Evolutionary conservation across 2,888 invertebrate species (phyloP), one percentile per base, ranked within the genome.

Genomic region (Ophioninae sp.): DNA sequence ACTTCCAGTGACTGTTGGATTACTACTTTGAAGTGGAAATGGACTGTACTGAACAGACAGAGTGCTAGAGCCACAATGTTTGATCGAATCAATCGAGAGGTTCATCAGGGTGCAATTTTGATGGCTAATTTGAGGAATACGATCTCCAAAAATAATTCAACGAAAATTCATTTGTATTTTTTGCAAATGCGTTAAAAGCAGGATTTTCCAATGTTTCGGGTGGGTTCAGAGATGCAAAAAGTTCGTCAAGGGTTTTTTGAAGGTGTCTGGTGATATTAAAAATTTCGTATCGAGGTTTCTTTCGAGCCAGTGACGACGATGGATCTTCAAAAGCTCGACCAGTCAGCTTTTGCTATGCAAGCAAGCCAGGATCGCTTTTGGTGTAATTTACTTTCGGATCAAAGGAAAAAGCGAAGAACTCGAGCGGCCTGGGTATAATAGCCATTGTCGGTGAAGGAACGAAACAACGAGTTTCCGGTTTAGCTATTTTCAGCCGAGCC

Each of bases 301-400:
- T 44, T 17, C 9, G 30, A 68, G 30, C 30, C 17, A 17, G 51
- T 51, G 13, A 51, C 13, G 51, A 17, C 51, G 17, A 23, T 7
- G 17, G 30, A 68, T 17, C 17, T 23, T 51, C 51, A 23, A 8
- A 17, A 30, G 17, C 51, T 9, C 17, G 51, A 23, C 68, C 51
- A 23, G n/a, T 51, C 68, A 51, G 17, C 23, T 68, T 51, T 68
- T 51, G 30, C 17, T 23, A 51, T 8, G 5, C 22, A 17, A 17
- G 51, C 23, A 23, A 17, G 51, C 23, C 68, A 68, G 51, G 68
- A 44, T 68, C 30, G 44, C 17, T 68, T 51, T 30, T 44, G 51
- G n/a, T 51, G 68, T 23, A 30, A 23, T 9, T 51, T 68, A 23
- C 41, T 68, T 0, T 30, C 51, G 30, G 68, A 68, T 68, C 23